Conservation (phyloP, 2,888 invertebrate species). For the Hoplodrina blanda region DNA sequence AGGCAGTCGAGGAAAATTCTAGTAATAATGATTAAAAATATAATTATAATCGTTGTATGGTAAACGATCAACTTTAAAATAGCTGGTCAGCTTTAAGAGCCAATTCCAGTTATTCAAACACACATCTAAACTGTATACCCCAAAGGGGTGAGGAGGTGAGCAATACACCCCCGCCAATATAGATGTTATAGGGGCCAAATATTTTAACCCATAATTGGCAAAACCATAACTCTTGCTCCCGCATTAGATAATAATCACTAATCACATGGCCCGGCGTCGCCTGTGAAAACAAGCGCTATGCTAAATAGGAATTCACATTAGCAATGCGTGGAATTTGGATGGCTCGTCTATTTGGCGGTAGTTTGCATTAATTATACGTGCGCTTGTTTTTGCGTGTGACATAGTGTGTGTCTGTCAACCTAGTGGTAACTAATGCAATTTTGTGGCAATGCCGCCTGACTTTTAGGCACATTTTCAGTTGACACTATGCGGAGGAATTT, state of each 20-base stretch:
- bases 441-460: not conserved
- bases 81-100: too few relatives aligned
- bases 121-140: not conserved
- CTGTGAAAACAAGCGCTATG: constrained; percentile 59
- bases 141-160: not conserved
- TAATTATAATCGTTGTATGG: too few relatives aligned
- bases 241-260: constrained; percentile 46
- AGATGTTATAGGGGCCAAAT: not conserved
- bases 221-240: constrained; percentile 20
- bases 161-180: too few relatives aligned
- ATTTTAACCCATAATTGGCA: not conserved
- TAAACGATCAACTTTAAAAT: too few relatives aligned
- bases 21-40: too few relatives aligned
- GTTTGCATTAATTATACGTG: constrained; percentile 54
- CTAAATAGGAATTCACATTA: constrained; percentile 53
- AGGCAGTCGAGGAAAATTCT: too few relatives aligned
- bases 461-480: too few relatives aligned
- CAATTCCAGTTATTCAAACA: not conserved
- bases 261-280: constrained; percentile 44
- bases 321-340: constrained; percentile 40
- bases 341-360: constrained; percentile 38
- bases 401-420: not conserved
- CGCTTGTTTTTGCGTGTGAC: constrained; percentile 38
- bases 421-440: not conserved
- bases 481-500: too few relatives aligned